Base-by-base conservation (phyloP, 37 sponge, comb jelly and placozoan species). In the Aplysina aerophoba region DNA sequence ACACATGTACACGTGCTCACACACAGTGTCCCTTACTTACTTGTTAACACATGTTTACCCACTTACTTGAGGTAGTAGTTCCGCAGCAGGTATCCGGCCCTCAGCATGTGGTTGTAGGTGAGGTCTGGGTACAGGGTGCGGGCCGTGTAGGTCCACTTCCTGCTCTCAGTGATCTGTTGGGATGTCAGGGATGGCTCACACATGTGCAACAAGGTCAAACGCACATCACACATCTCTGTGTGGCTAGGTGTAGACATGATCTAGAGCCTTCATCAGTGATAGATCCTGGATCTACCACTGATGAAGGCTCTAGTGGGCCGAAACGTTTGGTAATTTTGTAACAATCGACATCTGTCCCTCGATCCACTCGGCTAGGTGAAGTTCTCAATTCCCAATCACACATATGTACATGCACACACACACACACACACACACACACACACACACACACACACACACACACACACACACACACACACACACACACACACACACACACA, bases 401-500 rank as follows among this genome's bases (percentile, higher is more conserved):
- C 66, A 65, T 16, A 16, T 8, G 27, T 65, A 8, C 66, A 65
- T 16, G 27, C 66, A 65, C 66, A 65, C 66, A 65, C 66, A 65
- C 66, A 65, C 66, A 65, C 66, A 65, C 66, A 65, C 66, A 65
- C 66, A 65, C 66, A 65, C 66, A 65, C 66, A 65, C 19, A 16
- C 66, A 77, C 79, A 40, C 79, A 6, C 50, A 6, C 6, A 40
- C 53, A 40, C 79, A 77, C 79, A 77, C 79, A 77, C 79, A 77
- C 79, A 77, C n/a, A 39, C 53, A 77, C 53, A 35, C 79, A 77
- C 79, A 77, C 79, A 39, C 55, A 54, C 79, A 41, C 79, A 77
- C 79, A 54, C 53, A 35, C 79, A 54, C 27, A 77, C 79, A 35
- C 41, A 77, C 79, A 77, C 79, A 77, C 79, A 77, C 79, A 77